phyloP scores from a whole-genome alignment of 2,888 invertebrate species.

The Ophion slaviceki region DNA sequence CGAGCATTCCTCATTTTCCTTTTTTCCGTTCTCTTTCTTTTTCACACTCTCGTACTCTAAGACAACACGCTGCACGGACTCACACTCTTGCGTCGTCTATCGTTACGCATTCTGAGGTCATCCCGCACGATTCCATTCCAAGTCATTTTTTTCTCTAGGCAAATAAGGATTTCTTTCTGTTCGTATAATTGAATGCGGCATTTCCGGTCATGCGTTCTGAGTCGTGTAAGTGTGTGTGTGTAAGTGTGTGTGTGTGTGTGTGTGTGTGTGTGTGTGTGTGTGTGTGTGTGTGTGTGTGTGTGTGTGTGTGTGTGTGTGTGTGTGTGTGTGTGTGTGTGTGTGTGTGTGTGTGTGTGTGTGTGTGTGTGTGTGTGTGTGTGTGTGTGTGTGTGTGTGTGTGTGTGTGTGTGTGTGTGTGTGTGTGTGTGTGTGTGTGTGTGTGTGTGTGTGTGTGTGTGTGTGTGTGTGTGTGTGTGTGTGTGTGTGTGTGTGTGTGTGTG shows the following conservation, averaged over 20 bases:
- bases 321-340: background rate
- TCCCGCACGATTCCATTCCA: background rate
- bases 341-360: background rate
- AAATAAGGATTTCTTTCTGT: slow-evolving; percentile 31
- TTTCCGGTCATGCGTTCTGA: slow-evolving; percentile 45
- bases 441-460: background rate
- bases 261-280: background rate
- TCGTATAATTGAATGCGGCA: slow-evolving; percentile 19
- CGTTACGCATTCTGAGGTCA: background rate
- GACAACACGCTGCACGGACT: slow-evolving; percentile 38
- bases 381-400: background rate
- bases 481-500: background rate
- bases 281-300: background rate
- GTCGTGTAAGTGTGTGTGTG: background rate
- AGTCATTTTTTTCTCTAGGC: slow-evolving; percentile 4
- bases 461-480: background rate
- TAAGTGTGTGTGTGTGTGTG: background rate
- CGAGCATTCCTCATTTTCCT: slow-evolving; percentile 54
- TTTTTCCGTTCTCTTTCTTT: slow-evolving; percentile 30
- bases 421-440: background rate
- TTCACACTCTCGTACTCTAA: slow-evolving; percentile 28
- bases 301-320: background rate
- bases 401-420: background rate
- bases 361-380: background rate
- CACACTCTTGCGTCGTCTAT: slow-evolving; percentile 24